phyloP scores from a whole-genome alignment of 1,140 invertebrate genomes.

The Aphelenchoides fujianensis region DNA sequence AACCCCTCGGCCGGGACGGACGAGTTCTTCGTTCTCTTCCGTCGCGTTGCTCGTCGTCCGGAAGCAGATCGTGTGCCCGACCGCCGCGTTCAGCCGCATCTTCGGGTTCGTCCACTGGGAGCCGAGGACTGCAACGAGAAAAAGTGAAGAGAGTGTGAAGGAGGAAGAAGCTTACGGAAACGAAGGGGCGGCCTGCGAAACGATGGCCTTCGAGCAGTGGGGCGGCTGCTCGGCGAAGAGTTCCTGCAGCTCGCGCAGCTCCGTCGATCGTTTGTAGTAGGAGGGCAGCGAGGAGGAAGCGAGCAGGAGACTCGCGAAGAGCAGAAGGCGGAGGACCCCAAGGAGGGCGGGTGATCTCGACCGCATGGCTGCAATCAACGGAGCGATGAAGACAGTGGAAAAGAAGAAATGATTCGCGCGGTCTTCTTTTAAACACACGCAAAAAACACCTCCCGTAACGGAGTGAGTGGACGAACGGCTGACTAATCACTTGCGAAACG shows the following conservation, averaged over 20 bases:
- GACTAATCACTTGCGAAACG: not conserved
- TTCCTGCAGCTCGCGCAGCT: slow-evolving; percentile 9
- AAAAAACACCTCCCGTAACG: not conserved
- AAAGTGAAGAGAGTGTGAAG: slow-evolving; percentile 8
- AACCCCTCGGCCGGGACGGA: not conserved
- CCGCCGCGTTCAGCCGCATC: slow-evolving; percentile 19
- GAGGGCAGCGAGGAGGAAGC: too few species aligned
- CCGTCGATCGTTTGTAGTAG: slow-evolving; percentile 2
- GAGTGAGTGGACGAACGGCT: not conserved
- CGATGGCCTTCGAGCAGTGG: slow-evolving; percentile 43
- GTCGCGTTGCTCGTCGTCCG: slow-evolving; percentile 11
- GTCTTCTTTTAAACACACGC: too few species aligned
- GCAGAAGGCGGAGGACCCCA: too few species aligned
- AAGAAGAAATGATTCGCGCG: too few species aligned
- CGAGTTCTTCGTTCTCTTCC: too few species aligned
- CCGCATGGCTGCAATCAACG: too few species aligned
- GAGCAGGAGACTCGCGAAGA: too few species aligned
- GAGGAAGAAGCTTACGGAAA: slow-evolving; percentile 12
- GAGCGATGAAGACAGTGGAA: too few species aligned
- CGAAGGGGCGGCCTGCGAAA: slow-evolving; percentile 8
- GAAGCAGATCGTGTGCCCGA: slow-evolving; percentile 46
- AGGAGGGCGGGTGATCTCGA: too few species aligned
- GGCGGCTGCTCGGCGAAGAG: slow-evolving; percentile 26
- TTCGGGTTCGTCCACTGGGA: not conserved
- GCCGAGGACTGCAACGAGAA: slow-evolving; percentile 15